phyloP scores from a whole-genome alignment of 2,797 vertebrate species.

The Lophotriccus pileatus region DNA sequence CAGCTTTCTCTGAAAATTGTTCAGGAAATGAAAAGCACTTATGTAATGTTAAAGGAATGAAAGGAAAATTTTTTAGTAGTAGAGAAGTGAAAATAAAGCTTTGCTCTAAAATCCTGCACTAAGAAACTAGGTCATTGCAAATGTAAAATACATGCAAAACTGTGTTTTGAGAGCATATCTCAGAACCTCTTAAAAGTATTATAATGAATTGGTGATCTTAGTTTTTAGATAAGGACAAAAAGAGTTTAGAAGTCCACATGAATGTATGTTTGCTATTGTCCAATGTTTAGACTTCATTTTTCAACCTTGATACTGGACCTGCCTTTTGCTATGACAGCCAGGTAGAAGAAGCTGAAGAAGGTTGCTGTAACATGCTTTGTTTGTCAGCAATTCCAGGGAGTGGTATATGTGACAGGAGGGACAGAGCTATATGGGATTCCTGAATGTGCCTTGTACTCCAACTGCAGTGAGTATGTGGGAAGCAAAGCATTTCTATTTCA shows the following conservation, averaged over 20 bases:
- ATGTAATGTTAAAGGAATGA: conserved; percentile 51
- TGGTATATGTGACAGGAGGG: not conserved
- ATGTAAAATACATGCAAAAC: not conserved
- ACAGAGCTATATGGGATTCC: not conserved
- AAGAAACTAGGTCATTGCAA: not conserved
- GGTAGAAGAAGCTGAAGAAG: not conserved
- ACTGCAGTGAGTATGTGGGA: not conserved
- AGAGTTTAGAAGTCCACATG: not conserved
- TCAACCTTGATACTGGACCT: not conserved
- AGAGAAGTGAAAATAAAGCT: conserved; percentile 13
- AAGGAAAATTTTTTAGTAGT: conserved; percentile 20
- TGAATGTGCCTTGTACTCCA: not conserved
- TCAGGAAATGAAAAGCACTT: conserved; percentile 64
- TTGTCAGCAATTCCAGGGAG: not conserved
- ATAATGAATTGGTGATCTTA: not conserved
- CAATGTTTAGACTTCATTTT: not conserved
- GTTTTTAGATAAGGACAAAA: not conserved
- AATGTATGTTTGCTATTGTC: not conserved
- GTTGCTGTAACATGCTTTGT: not conserved
- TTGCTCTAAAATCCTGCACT: not conserved
- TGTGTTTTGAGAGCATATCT: not conserved
- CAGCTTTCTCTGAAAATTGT: not conserved
- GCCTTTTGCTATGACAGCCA: not conserved
- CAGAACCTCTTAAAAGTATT: not conserved
- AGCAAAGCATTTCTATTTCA: not conserved